Evolutionary conservation across 2,113 vertebrate genomes (phyloP), one percentile per base, ranked within the genome.

Genomic region (Platichthys stellatus): DNA sequence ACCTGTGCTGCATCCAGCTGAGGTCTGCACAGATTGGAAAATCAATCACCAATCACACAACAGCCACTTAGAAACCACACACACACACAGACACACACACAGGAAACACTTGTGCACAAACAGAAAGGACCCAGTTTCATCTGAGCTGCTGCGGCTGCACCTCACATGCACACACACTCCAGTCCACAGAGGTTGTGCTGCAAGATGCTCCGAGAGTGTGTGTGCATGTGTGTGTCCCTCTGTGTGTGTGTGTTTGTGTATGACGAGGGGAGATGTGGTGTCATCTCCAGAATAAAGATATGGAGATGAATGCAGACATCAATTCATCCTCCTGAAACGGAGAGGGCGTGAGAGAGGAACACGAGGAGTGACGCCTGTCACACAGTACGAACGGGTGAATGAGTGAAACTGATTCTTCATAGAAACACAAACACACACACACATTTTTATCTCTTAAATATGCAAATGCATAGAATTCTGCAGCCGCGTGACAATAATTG

Each of bases 11-110:
- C 69, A 76, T 86, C 78, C 75, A 80, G 69, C 78, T 14, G 47
- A 23, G 72, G 73, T 76, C 66, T 69, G 73, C 75, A 77, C 78
- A 85, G 72, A 88, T 84, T 78, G 84, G 82, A 89, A 88, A 84
- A 85, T 88, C 80, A 87, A 88, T 87, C 76, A 85, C 65, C 80
- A 89, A 85, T 86, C 81, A 72, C 74, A 78, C 78, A 51, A 31
- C 31, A 31, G 31, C 35, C 71, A 74, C 80, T 61, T 59, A 62
- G 60, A 84, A 63, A 70, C 21, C 49, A 72, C 73, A 70, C 82
- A 56, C 6, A 56, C 60, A 72, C 60, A 62, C 61, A 69, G 23
- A 51, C 26, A 11, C 69, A 31, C 45, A 64, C 67, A 54, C 54
- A 61, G 3, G 17, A 45, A 35, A 69, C 24, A 51, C 18, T 3